A percentile compares a stretch with the other conserved stretches of the same genome.
Conservation (phyloP, 2,797 vertebrate species). For the Eutrigla gurnardus region DNA sequence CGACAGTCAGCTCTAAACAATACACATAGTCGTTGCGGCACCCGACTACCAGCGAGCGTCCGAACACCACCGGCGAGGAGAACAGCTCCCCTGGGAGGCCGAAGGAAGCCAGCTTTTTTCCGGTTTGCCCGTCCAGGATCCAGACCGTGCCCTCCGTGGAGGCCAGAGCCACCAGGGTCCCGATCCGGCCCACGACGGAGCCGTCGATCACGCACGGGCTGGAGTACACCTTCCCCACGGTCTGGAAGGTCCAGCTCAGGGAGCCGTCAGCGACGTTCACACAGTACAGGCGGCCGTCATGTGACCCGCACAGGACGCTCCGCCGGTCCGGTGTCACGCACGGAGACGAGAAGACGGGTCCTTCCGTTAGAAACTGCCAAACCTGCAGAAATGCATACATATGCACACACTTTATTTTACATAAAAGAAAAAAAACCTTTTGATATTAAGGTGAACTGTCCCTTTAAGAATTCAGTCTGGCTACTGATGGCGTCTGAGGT, state of each 20-base stretch:
- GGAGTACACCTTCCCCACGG: slow-evolving; percentile 89
- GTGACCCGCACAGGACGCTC: slow-evolving; percentile 91
- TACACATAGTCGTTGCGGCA: slow-evolving; percentile 96
- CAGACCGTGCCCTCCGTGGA: slow-evolving; percentile 94
- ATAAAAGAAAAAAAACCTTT: no score
- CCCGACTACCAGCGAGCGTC: slow-evolving; percentile 86
- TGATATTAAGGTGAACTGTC: background rate
- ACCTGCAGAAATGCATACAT: slow-evolving; percentile 76
- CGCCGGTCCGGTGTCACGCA: slow-evolving; percentile 81
- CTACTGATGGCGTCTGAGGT: no score
- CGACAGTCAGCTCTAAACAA: slow-evolving; percentile 86
- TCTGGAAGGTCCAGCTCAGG: slow-evolving; percentile 90
- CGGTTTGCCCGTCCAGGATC: slow-evolving; percentile 87
- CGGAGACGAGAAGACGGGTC: slow-evolving; percentile 94
- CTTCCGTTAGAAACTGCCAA: slow-evolving; percentile 89
- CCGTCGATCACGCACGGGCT: slow-evolving; percentile 88
- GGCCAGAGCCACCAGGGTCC: slow-evolving; percentile 83
- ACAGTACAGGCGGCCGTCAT: slow-evolving; percentile 91
- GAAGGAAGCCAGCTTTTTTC: slow-evolving; percentile 73
- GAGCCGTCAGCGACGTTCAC: slow-evolving; percentile 84
- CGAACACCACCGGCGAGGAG: slow-evolving; percentile 91
- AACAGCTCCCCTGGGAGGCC: slow-evolving; percentile 92
- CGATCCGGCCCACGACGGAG: slow-evolving; percentile 54
- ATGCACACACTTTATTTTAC: no score
- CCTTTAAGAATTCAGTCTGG: background rate